Percentiles rank a stretch among this genome's conserved stretches.
Conservation (phyloP, 2,113 vertebrate genomes). For the Trachemys scripta region DNA sequence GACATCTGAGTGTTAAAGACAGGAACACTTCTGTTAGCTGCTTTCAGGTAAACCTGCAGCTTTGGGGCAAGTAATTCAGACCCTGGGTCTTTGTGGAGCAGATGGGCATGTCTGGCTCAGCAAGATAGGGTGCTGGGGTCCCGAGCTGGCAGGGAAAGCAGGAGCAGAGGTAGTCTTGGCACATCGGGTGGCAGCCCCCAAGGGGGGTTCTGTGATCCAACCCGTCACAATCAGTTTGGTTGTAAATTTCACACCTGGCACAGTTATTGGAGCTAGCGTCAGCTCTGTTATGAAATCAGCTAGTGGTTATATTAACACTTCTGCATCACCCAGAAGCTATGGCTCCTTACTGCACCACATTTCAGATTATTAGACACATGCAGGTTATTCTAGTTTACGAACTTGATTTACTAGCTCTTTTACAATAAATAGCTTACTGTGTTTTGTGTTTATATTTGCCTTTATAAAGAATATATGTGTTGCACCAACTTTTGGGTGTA, state of each 20-base stretch:
- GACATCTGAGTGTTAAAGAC: too few species aligned
- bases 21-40: too few species aligned
- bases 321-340: background rate
- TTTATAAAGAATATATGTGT: background rate
- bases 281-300: conserved; percentile 6
- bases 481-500: background rate
- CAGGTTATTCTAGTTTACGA: background rate
- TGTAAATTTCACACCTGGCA: conserved; percentile 27
- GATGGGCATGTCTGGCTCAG: too few species aligned
- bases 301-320: background rate
- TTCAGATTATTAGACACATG: background rate
- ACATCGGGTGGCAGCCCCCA: too few species aligned
- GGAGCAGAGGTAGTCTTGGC: too few species aligned
- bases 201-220: too few species aligned
- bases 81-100: too few species aligned
- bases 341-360: background rate
- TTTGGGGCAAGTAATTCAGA: too few species aligned
- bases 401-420: background rate
- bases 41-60: too few species aligned
- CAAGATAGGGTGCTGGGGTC: too few species aligned
- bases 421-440: background rate
- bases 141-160: too few species aligned
- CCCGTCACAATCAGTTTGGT: background rate
- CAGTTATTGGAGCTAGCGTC: conserved; percentile 6
- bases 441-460: background rate